Percentiles rank a stretch among this genome's conserved stretches.
Evolutionary conservation across 2,797 vertebrate genomes (phyloP).

Genomic region (Microctenopoma steveboyesi): DNA sequence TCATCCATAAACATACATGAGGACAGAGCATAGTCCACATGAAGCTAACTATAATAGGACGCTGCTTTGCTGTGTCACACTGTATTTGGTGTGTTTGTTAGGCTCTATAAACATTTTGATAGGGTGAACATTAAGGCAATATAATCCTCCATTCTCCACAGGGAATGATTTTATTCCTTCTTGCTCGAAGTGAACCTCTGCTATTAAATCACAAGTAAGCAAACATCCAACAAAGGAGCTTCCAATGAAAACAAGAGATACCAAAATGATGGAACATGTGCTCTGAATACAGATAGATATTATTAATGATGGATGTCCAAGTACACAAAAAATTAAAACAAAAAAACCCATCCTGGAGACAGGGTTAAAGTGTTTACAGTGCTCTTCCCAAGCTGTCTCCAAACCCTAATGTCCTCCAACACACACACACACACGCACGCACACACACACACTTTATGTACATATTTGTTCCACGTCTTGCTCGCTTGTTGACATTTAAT

Average conservation of each 20-base stretch:
- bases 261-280: constrained; percentile 39
- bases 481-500: constrained; percentile 57
- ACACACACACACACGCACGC: constrained; percentile 16
- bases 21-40: constrained; percentile 74
- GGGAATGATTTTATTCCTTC: constrained; percentile 33
- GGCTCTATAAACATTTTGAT: constrained; percentile 62
- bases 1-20: constrained; percentile 71
- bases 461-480: constrained; percentile 43
- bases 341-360: constrained; percentile 47
- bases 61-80: constrained; percentile 23
- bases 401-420: constrained; percentile 52
- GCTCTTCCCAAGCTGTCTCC: constrained; percentile 40
- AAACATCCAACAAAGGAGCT: constrained; percentile 39
- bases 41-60: constrained; percentile 37
- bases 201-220: constrained; percentile 49
- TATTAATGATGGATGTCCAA: constrained; percentile 6
- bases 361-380: constrained; percentile 67
- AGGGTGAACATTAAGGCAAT: constrained; percentile 18
- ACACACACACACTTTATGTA: constrained; percentile 7
- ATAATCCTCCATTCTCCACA: constrained; percentile 17
- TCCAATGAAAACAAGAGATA: constrained; percentile 47
- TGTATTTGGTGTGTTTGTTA: constrained; percentile 53
- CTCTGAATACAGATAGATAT: constrained; percentile 19
- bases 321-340: not conserved
- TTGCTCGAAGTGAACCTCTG: constrained; percentile 4